Evolutionary conservation across 1,140 invertebrate species (phyloP).

Genomic region (Papilio machaon): DNA sequence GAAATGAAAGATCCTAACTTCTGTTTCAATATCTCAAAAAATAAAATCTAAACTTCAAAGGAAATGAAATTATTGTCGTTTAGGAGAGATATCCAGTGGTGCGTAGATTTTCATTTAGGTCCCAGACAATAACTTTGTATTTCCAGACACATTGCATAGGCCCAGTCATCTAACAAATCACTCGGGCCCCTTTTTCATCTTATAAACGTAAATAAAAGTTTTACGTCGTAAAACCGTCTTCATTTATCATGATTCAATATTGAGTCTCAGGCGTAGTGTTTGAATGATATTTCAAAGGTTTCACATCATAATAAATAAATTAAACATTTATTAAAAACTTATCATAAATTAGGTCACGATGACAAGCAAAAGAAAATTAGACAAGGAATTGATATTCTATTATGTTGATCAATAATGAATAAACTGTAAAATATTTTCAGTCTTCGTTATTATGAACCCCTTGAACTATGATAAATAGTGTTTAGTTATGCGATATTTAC

Average conservation of each 20-base stretch:
- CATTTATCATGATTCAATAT: conserved; percentile 14
- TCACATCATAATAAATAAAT: not conserved
- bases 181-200: conserved; percentile 4
- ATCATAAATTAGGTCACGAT: not conserved
- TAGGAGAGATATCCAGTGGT: not conserved
- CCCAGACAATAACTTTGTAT: conserved; percentile 24
- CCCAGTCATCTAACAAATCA: conserved; percentile 21
- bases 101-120: conserved; percentile 19
- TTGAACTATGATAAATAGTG: too few species aligned
- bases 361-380: too few species aligned
- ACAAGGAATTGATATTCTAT: not conserved
- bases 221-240: not conserved
- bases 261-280: not conserved
- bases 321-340: not conserved
- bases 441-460: too few species aligned
- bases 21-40: not conserved
- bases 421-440: not conserved
- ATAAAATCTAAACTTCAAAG: not conserved
- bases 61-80: not conserved
- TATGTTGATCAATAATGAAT: not conserved
- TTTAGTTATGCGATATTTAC: not conserved
- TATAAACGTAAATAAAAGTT: conserved; percentile 14
- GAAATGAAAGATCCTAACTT: not conserved
- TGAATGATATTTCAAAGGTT: not conserved
- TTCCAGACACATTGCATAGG: conserved; percentile 7